phyloP scores from a whole-genome alignment of 2,888 invertebrate genomes.

The Phrixothrix hirtus region DNA sequence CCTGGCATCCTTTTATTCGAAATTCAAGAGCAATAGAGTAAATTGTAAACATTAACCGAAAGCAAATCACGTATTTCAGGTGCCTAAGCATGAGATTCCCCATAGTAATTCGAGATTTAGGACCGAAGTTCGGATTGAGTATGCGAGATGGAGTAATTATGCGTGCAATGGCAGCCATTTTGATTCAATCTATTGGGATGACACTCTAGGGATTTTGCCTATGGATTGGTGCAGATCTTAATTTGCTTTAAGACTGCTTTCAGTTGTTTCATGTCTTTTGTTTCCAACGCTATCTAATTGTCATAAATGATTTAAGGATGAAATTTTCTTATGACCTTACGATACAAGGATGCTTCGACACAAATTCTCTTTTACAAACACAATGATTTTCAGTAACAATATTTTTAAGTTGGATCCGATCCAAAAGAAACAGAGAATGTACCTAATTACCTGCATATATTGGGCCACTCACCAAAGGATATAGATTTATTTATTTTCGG shows the following conservation, averaged over 20 bases:
- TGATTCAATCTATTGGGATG: constrained; percentile 66
- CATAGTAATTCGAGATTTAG: constrained; percentile 50
- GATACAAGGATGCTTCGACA: constrained; percentile 6
- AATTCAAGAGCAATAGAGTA: constrained; percentile 29
- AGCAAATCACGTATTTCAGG: constrained; percentile 48
- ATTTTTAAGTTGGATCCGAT: constrained; percentile 21
- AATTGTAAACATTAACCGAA: constrained; percentile 38
- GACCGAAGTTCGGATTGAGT: constrained; percentile 46
- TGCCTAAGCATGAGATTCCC: constrained; percentile 42
- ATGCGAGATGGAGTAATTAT: constrained; percentile 53
- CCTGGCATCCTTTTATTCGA: constrained; percentile 21
- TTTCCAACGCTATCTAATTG: constrained; percentile 24
- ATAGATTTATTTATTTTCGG: background rate
- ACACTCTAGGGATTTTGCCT: constrained; percentile 61
- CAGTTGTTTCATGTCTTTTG: constrained; percentile 27
- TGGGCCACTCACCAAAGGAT: too few relatives aligned
- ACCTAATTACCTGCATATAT: constrained; percentile 29
- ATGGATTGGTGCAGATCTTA: constrained; percentile 51
- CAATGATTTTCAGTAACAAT: constrained; percentile 15
- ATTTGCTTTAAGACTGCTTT: constrained; percentile 51
- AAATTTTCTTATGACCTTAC: constrained; percentile 5
- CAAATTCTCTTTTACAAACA: constrained; percentile 7
- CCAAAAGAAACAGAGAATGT: constrained; percentile 18
- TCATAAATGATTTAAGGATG: constrained; percentile 22
- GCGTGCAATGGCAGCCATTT: constrained; percentile 56